phyloP scores from a whole-genome alignment of 2,888 invertebrate species.

The Candidula unifasciata region DNA sequence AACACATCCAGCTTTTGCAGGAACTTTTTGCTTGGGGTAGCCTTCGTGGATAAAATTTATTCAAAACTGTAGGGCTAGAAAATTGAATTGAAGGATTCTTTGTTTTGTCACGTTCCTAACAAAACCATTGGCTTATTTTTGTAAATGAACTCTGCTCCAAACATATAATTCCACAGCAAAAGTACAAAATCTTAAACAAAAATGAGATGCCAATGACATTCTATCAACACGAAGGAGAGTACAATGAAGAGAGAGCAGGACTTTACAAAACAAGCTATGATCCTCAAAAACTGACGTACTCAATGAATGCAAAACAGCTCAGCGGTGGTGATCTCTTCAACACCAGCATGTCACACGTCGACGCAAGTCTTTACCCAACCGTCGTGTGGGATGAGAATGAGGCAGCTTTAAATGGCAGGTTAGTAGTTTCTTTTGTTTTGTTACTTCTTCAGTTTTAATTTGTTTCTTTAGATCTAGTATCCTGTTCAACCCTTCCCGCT shows the following conservation, averaged over 20 bases:
- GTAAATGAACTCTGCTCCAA: neutral
- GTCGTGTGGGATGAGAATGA: slow-evolving; percentile 67
- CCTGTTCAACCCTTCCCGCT: no score
- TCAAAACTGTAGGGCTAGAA: no score
- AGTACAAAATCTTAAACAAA: slow-evolving; percentile 63
- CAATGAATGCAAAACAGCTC: slow-evolving; percentile 67
- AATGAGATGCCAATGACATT: slow-evolving; percentile 70
- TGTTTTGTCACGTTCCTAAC: no score
- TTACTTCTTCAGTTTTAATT: no score
- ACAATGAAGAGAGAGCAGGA: slow-evolving; percentile 74
- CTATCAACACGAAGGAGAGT: slow-evolving; percentile 75
- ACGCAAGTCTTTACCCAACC: slow-evolving; percentile 68
- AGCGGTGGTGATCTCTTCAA: slow-evolving; percentile 68
- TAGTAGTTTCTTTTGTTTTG: neutral
- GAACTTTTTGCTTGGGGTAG: no score
- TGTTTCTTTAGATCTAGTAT: no score
- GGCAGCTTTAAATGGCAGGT: slow-evolving; percentile 61
- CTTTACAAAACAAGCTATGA: slow-evolving; percentile 75
- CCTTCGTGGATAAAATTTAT: no score
- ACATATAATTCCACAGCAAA: slow-evolving; percentile 39
- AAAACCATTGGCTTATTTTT: no score
- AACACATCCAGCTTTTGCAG: no score
- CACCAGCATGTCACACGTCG: slow-evolving; percentile 67
- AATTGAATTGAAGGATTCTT: no score
- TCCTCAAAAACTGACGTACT: slow-evolving; percentile 69